A percentile compares a stretch with the other conserved stretches of the same genome.
phyloP scores from a whole-genome alignment of 2,888 invertebrate genomes.

The Caenorhabditis auriculariae region DNA sequence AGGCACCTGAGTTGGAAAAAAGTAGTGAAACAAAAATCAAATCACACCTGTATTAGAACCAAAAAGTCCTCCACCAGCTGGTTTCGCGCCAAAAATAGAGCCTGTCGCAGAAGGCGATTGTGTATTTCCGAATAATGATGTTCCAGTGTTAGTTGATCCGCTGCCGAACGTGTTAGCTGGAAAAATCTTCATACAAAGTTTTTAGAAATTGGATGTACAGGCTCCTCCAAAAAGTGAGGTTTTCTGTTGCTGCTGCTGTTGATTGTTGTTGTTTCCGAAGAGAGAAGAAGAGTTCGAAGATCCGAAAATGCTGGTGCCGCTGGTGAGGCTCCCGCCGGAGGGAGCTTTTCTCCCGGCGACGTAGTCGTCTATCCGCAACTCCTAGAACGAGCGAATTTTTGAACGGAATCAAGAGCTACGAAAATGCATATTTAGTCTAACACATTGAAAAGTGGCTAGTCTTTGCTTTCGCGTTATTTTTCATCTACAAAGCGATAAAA shows the following conservation, averaged over 20 bases:
- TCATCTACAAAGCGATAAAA: too few species aligned
- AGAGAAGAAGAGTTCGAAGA: constrained; percentile 30
- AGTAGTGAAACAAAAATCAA: neutral
- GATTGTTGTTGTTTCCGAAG: constrained; percentile 50
- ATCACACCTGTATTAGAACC: neutral
- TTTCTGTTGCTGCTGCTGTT: constrained; percentile 24
- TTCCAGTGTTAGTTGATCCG: constrained; percentile 5
- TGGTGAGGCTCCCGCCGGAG: constrained; percentile 24
- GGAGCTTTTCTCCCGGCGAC: constrained; percentile 81
- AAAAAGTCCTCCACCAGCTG: constrained; percentile 11
- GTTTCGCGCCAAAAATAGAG: constrained; percentile 38
- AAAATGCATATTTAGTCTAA: too few species aligned
- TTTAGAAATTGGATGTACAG: constrained; percentile 20
- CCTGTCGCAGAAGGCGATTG: constrained; percentile 13
- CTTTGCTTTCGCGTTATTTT: too few species aligned
- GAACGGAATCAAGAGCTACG: neutral
- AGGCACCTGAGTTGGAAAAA: constrained; percentile 1
- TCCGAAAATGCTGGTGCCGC: constrained; percentile 42
- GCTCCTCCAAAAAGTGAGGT: constrained; percentile 33
- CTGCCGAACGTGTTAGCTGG: too few species aligned
- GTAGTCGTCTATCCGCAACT: constrained; percentile 90
- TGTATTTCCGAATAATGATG: constrained; percentile 31
- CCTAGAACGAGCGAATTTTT: constrained; percentile 66
- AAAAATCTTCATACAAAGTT: neutral
- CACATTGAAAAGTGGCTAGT: too few species aligned